Percentiles rank a stretch among this genome's conserved stretches.
These are phyloP conservation scores for Luperina nickerlii DNA, from an alignment of 2,888 invertebrate species.

Conservation along the genomic window DNA sequence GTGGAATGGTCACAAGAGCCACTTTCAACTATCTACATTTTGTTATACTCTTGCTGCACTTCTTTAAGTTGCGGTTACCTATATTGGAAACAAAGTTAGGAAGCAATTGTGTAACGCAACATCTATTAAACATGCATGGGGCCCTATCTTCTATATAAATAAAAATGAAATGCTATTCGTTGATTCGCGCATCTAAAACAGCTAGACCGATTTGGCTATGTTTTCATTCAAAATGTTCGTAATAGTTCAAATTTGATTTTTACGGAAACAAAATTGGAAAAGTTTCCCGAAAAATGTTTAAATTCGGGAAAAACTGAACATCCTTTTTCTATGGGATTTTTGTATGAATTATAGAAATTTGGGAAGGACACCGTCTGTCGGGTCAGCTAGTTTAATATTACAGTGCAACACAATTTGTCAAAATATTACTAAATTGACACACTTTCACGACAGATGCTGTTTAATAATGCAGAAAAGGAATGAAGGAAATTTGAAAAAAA, in stretches of 20 bases:
- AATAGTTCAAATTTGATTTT: too few species aligned
- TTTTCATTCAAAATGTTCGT: too few species aligned
- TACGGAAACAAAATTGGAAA: too few species aligned
- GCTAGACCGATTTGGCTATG: too few species aligned
- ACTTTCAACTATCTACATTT: slow-evolving; percentile 32
- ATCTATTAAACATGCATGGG: too few species aligned
- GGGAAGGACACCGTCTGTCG: too few species aligned
- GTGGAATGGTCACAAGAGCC: slow-evolving; percentile 18
- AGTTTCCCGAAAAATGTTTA: too few species aligned
- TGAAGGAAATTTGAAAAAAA: neutral
- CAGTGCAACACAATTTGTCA: neutral
- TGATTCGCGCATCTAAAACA: too few species aligned
- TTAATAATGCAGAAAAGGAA: neutral
- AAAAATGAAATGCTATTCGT: too few species aligned
- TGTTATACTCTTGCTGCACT: slow-evolving; percentile 11
- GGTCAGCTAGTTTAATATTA: neutral
- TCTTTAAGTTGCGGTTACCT: neutral
- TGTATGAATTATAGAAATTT: too few species aligned
- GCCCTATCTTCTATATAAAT: neutral
- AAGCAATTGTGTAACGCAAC: neutral
- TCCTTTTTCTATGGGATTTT: too few species aligned
- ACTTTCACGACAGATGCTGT: neutral
- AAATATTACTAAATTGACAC: neutral
- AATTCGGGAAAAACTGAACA: too few species aligned
- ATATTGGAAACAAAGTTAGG: neutral